Base-by-base conservation (phyloP, 2,888 invertebrate genomes). In the Trichopria drosophilae region DNA sequence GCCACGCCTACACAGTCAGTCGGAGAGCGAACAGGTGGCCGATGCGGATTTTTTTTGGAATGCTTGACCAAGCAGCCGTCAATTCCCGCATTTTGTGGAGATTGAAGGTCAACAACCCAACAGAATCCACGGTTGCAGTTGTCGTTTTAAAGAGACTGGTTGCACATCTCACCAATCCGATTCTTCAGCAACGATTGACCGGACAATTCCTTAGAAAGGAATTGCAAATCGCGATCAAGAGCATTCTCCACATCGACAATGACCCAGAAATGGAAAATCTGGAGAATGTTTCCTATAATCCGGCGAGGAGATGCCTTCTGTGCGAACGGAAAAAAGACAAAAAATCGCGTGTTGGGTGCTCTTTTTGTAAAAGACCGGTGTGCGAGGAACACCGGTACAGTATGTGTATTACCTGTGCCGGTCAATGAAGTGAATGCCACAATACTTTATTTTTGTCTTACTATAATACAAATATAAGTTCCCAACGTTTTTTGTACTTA, bases 1-100 rank as follows among this genome's bases (percentile, higher is more conserved):
- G n/a, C n/a, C n/a, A n/a, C n/a, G n/a, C n/a, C n/a, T n/a, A n/a
- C n/a, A n/a, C n/a, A n/a, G n/a, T n/a, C n/a, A n/a, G n/a, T n/a
- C n/a, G n/a, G n/a, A n/a, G n/a, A n/a, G n/a, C n/a, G n/a, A n/a
- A n/a, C n/a, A n/a, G n/a, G n/a, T n/a, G n/a, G n/a, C n/a, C n/a
- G n/a, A n/a, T n/a, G n/a, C n/a, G n/a, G n/a, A n/a, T n/a, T n/a
- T n/a, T n/a, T n/a, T n/a, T 52, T 46, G 51, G 54, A 15, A 60
- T 62, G 45, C 32, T 60, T 26, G 57, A 62, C 46, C 48, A 52
- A 24, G 46, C 48, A 28, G 51, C 50, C 2, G 51, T 60, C 7
- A 63, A 62, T 32, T 45, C 55, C 24, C 41, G 47, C 29, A 48
- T 48, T 42, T 34, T 52, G 39, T 47, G 41, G 41, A 41, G 29